Percentiles rank a stretch among this genome's conserved stretches.
Conservation (phyloP, 37 sponge, comb jelly and placozoan genomes). For the Hormiphora californensis region DNA sequence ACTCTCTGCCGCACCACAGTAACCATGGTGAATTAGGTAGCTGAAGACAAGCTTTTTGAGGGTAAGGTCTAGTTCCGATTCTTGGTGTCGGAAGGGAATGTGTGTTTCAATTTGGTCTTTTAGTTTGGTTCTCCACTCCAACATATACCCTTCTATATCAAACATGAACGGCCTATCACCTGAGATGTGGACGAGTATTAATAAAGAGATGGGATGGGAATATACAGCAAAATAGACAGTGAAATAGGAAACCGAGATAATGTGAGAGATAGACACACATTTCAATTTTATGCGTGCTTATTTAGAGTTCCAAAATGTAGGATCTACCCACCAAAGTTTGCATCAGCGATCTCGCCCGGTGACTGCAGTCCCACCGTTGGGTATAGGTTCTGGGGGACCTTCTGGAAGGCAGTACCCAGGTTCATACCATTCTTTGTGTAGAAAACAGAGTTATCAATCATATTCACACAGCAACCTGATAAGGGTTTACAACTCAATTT, state of each 20-base stretch:
- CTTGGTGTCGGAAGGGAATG: neutral
- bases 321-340: slow-evolving; percentile 79
- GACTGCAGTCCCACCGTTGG: slow-evolving; percentile 95
- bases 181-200: neutral
- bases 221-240: neutral
- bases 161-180: slow-evolving; percentile 66
- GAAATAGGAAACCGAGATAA: neutral
- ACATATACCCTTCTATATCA: slow-evolving; percentile 76
- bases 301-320: neutral
- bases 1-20: slow-evolving; percentile 70
- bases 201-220: neutral
- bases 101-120: neutral
- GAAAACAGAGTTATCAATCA: slow-evolving; percentile 82
- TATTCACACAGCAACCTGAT: slow-evolving; percentile 85
- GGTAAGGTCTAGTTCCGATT: neutral
- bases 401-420: slow-evolving; percentile 63
- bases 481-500: neutral
- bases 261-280: neutral
- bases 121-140: neutral
- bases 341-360: slow-evolving; percentile 88
- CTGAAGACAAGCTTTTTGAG: slow-evolving; percentile 72
- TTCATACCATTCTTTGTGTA: slow-evolving; percentile 97
- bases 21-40: slow-evolving; percentile 96
- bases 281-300: neutral
- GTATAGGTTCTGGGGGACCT: slow-evolving; percentile 64